A percentile compares a stretch with the other conserved stretches of the same genome.
phyloP scores from a whole-genome alignment of 2,888 invertebrate species.

The Trisateles emortualis region DNA sequence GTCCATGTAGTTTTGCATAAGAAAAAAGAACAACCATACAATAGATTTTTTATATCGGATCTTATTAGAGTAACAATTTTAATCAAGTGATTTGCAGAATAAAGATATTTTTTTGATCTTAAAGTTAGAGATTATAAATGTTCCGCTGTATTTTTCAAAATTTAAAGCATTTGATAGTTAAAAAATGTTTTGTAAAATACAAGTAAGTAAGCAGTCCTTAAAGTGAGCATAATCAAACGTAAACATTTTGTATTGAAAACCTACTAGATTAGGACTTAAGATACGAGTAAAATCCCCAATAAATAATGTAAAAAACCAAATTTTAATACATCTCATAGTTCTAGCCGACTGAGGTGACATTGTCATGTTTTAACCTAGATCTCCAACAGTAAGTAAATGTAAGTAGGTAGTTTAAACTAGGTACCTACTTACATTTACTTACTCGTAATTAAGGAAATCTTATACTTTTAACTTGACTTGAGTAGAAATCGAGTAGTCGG shows the following conservation, averaged over 20 bases:
- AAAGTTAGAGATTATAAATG: not conserved
- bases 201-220: conserved; percentile 19
- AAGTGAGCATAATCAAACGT: conserved; percentile 17
- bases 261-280: conserved; percentile 21
- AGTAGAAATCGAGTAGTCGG: too few species aligned
- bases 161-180: not conserved
- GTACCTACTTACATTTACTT: not conserved
- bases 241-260: conserved; percentile 19
- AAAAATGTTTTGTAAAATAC: conserved; percentile 7
- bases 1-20: conserved; percentile 47
- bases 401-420: not conserved
- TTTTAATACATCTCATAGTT: conserved; percentile 14
- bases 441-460: too few species aligned
- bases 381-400: not conserved
- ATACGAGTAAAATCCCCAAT: conserved; percentile 10
- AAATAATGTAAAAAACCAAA: conserved; percentile 10
- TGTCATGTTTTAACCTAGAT: not conserved
- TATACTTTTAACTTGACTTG: too few species aligned
- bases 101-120: not conserved
- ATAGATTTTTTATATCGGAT: conserved; percentile 42
- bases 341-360: conserved; percentile 33
- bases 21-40: conserved; percentile 25
- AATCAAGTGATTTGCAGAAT: conserved; percentile 30
- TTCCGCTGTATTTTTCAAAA: not conserved
- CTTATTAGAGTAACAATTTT: conserved; percentile 27